Evolutionary conservation across 2,888 invertebrate species (phyloP).

Genomic region (Dolichopus griseipennis): DNA sequence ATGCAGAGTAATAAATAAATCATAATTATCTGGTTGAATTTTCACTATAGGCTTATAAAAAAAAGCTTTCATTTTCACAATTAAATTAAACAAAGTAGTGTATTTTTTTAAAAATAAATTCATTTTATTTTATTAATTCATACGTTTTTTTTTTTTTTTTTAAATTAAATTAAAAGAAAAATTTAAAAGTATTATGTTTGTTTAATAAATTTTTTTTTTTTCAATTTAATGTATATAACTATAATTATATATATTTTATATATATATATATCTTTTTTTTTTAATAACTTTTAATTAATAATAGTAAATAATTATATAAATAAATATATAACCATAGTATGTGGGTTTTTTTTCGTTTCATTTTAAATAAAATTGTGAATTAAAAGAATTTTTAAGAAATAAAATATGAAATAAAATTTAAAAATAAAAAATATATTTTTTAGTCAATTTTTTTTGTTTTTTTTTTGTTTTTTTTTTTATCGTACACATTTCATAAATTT

Average conservation of each 20-base stretch:
- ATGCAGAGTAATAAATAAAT: no score
- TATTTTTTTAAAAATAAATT: conserved; percentile 4
- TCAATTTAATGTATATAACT: neutral
- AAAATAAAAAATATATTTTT: neutral
- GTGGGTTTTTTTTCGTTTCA: no score
- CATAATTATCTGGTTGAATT: no score
- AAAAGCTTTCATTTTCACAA: no score
- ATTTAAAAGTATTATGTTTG: neutral
- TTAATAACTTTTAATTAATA: neutral
- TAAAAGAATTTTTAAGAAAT: neutral
- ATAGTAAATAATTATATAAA: neutral
- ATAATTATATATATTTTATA: neutral
- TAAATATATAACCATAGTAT: neutral
- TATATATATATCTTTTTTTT: neutral
- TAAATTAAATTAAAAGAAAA: neutral
- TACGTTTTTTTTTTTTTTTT: neutral
- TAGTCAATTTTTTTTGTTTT: no score
- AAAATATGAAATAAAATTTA: neutral
- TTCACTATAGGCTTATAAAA: no score
- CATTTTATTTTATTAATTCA: neutral
- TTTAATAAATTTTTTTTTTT: neutral
- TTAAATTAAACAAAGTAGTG: no score
- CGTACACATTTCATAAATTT: neutral
- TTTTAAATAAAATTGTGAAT: neutral
- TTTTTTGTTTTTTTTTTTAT: conserved; percentile 3